Conservation (phyloP, 1,140 invertebrate genomes). For the Heliconius nattereri region DNA sequence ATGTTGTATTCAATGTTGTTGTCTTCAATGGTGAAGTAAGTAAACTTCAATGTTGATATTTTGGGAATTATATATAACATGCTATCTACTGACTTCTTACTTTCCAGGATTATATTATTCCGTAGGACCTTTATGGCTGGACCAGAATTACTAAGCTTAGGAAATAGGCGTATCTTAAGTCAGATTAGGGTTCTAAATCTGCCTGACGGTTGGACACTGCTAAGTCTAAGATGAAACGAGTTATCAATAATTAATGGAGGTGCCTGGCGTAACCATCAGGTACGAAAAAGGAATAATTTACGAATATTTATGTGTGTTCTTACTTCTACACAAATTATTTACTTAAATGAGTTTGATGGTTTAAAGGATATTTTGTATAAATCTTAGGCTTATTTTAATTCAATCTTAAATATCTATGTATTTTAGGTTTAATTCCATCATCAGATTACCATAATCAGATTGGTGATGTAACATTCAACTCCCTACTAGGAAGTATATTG, state of each 20-base stretch:
- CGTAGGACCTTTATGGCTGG: neutral
- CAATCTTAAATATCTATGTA: neutral
- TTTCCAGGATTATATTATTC: neutral
- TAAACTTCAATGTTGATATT: neutral
- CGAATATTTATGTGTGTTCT: neutral
- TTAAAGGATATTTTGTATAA: no score
- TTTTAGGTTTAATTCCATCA: no score
- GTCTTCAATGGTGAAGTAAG: no score
- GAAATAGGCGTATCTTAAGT: neutral
- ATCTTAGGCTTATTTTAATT: neutral
- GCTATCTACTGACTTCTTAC: neutral
- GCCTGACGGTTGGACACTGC: neutral
- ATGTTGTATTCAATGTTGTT: no score
- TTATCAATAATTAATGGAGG: neutral
- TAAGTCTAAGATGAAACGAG: constrained; percentile 3
- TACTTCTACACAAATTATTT: no score
- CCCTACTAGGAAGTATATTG: no score
- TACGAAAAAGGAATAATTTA: neutral
- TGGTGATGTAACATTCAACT: no score
- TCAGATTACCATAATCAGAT: no score
- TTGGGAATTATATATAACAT: neutral
- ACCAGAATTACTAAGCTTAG: neutral
- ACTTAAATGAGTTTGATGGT: no score
- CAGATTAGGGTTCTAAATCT: neutral
- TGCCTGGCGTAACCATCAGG: neutral